Evolutionary conservation across 1,140 invertebrate genomes (phyloP).

Genomic region (Lanistes nyassanus): DNA sequence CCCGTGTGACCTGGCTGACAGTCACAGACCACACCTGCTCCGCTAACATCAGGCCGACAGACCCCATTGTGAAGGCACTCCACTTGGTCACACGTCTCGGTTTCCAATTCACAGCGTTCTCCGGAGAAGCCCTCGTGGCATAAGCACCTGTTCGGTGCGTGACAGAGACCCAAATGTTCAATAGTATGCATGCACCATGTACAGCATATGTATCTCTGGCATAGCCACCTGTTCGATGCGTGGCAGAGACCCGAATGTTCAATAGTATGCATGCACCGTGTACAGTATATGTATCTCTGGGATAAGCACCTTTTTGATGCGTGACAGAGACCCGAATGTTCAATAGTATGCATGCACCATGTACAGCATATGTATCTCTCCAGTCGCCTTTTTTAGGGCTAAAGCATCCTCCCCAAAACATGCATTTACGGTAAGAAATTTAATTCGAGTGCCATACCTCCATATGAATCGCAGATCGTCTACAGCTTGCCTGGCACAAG

Average conservation of each 20-base stretch:
- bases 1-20: conserved; percentile 30
- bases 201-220: too few species aligned
- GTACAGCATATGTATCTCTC: too few species aligned
- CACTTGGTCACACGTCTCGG: conserved; percentile 20
- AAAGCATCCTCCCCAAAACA: too few species aligned
- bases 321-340: not conserved
- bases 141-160: conserved; percentile 18
- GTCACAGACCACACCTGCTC: conserved; percentile 10
- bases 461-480: conserved; percentile 25
- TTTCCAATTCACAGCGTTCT: conserved; percentile 22
- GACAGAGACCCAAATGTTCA: not conserved
- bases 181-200: too few species aligned
- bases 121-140: conserved; percentile 32
- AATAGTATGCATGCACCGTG: too few species aligned
- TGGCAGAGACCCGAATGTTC: not conserved
- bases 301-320: conserved; percentile 24
- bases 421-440: too few species aligned
- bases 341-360: too few species aligned
- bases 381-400: too few species aligned
- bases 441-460: too few species aligned
- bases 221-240: conserved; percentile 23
- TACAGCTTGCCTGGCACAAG: conserved; percentile 17
- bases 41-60: conserved; percentile 18
- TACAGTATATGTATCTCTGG: too few species aligned
- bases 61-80: conserved; percentile 29